Conservation (phyloP, 92 coral and sea anemone genomes). For the Phymanthus crucifer region DNA sequence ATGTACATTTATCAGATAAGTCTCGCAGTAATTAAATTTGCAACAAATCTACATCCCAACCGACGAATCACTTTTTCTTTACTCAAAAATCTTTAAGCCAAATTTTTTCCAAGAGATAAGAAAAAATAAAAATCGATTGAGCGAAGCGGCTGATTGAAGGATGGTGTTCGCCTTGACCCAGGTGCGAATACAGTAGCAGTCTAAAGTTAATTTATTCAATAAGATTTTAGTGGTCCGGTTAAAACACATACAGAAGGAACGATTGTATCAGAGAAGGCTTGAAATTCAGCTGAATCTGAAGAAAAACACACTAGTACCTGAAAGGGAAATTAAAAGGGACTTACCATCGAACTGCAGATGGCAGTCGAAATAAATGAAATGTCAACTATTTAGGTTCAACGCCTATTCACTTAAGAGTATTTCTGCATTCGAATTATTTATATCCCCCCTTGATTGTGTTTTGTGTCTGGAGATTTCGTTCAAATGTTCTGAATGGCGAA, state of each 20-base stretch:
- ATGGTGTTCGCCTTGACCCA: background rate
- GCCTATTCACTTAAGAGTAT: background rate
- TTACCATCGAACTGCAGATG: constrained; percentile 39
- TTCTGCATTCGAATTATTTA: constrained; percentile 19
- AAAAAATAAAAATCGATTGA: background rate
- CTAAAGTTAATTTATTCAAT: background rate
- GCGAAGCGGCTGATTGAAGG: background rate
- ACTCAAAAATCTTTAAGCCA: background rate
- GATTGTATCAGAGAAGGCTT: constrained; percentile 10
- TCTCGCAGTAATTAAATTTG: constrained; percentile 23
- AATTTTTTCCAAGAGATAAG: background rate
- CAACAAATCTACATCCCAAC: background rate
- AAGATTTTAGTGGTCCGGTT: background rate
- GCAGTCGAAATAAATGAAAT: constrained; percentile 12
- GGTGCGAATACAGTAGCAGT: background rate
- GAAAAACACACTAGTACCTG: constrained; percentile 27
- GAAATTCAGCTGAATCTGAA: constrained; percentile 20
- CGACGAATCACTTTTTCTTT: background rate
- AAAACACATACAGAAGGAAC: background rate
- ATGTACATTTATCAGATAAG: constrained; percentile 6
- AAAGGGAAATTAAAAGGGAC: constrained; percentile 38
- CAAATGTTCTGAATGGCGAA: constrained; percentile 9
- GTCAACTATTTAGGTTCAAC: constrained; percentile 35
- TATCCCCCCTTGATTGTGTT: constrained; percentile 3
- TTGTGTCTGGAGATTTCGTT: constrained; percentile 5